Evolutionary conservation across 2,888 invertebrate genomes (phyloP), one percentile per base, ranked within the genome.

Genomic region (Andricus curvator): DNA sequence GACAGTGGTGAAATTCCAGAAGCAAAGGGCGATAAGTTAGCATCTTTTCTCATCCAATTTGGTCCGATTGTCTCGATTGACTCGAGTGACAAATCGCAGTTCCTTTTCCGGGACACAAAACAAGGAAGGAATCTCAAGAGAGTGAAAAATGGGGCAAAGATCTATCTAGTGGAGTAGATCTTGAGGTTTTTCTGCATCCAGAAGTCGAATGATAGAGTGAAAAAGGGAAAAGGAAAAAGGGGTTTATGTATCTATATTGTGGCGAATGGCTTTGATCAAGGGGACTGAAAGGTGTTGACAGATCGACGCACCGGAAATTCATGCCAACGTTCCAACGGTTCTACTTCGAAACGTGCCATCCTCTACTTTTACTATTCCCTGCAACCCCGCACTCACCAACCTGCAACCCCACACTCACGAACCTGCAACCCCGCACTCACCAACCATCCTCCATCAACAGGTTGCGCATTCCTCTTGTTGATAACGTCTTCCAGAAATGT

Each of bases 381-480:
- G 56, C 29, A 65, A 56, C 15, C 29, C 74, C 70, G 79, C 84
- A 77, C 65, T 79, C 82, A 62, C 81, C 83, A 79, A 77, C 80
- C 84, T 33, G 33, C 33, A 33, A 33, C 33, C 29, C 67, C 70
- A 78, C 84, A 77, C 65, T 79, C 82, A 62, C 80, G 82, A 79
- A 70, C 78, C 60, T 66, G 56, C 29, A 65, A 60, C 15, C 29
- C 74, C 70, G 79, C 84, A 77, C 65, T 79, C 82, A 65, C 81
- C 83, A 79, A 77, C 80, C 83, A 77, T 56, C 74, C 56, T 33
- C 51, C 89, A 85, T 90, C 91, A 91, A 91, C 91, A 91, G 91
- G 91, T 91, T 90, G 90, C 88, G 91, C 89, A 88, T 90, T 89
- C 85, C 88, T 87, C 84, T 82, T 81, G 48, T 86, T 84, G 89